Base-by-base conservation (phyloP, 2,797 vertebrate genomes). In the Kryptopterus vitreolus region DNA sequence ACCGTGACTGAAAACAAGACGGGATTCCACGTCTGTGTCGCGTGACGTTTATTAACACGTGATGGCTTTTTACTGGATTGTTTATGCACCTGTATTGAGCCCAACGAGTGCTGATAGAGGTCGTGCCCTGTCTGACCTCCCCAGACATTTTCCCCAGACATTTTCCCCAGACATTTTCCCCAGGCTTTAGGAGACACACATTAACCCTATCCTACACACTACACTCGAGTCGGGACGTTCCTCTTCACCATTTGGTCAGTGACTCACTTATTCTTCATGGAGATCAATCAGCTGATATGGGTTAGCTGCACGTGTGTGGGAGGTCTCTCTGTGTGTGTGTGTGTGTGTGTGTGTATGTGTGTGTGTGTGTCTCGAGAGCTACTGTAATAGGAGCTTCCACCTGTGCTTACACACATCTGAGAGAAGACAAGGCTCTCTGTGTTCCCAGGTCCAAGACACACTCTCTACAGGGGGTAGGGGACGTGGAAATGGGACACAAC, bases 371-470 rank as follows among this genome's bases (percentile, higher is more conserved):
- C 85, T 86, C 89, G 91, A 92, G 38, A 31, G 68, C 68, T 69
- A 65, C 76, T 68, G 69, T 70, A 85, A 83, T 88, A 84, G 66
- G 87, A 91, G 86, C 91, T 89, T 73, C 82, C 94, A 94, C 93
- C 93, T 94, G 94, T 93, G 93, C 88, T 90, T 74, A 57, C 81
- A 85, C 20, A 86, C 70, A 50, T 85, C 84, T 84, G 80, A 87
- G 89, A 85, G 90, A 90, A 89, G 92, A 92, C 92, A 92, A 87
- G 87, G 84, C 86, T 87, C 89, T 91, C 91, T 92, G 92, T 94
- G 89, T 91, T 86, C 70, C 33, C 81, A 84, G 83, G 87, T 87
- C 81, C 85, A 88, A 91, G 92, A 92, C 87, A 77, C 90, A 86
- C 87, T 57, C 90, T 89, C 90, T 71, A 85, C 87, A 75, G 91